Evolutionary conservation across 2,888 invertebrate species (phyloP), one percentile per base, ranked within the genome.

Genomic region (Dinocampus coccinellae): DNA sequence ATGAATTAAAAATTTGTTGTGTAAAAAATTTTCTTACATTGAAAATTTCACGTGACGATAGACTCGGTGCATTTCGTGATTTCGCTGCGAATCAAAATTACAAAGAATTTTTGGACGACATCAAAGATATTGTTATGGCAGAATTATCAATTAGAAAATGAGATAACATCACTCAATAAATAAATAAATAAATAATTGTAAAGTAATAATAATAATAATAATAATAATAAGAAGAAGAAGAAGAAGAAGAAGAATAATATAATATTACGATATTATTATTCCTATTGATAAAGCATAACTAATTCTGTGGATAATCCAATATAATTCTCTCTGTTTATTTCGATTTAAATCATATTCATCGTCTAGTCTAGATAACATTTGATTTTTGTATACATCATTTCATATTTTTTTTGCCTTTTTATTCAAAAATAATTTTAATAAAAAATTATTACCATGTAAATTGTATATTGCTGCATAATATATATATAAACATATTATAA

Each of bases 11-110:
- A 57, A 73, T 74, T 3, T 84, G 79, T 63, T 87, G 86, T 73
- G 79, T 86, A 0, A 84, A 84, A 57, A 83, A 77, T 4, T 87
- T 87, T 69, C 76, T 87, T 0, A 82, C 83, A 0, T 77, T 80
- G 0, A 73, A 78, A 6, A 83, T 86, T 82, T 78, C 81, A 0
- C 76, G 75, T 9, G 53, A 73, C 0, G 79, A 86, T 39, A 80
- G 83, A 20, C 64, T 82, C 1, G 74, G 71, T 36, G 81, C 85
- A 13, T 87, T 87, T 76, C 78, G 74, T 0, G 81, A 85, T 66
- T 87, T 87, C 61, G 79, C 78, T 0, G 67, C 9, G 2, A 73
- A 68, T 16, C 77, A 79, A 13, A 73, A 66, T 55, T 86, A 87
- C 60, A 61, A 72, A 0, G 84, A 85, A 64, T 87, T 87, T 73